These are phyloP conservation scores for Erebia aethiops DNA, from an alignment of 2,888 invertebrate genomes.

Conservation along the genomic window DNA sequence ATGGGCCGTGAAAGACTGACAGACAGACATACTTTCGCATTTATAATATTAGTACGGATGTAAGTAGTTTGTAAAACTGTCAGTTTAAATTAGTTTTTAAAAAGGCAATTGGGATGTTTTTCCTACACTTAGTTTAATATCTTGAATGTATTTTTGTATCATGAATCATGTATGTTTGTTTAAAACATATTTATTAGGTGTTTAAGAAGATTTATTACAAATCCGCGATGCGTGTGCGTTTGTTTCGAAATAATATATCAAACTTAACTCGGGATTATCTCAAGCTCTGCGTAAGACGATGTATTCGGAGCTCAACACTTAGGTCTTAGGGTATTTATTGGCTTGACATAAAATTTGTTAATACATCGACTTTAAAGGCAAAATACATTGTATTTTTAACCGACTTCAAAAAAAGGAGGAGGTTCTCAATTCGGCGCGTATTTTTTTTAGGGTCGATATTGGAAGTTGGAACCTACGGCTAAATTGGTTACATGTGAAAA, in stretches of 20 bases:
- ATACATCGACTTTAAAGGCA: background rate
- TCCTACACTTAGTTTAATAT: too few species aligned
- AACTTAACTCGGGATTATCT: constrained; percentile 69
- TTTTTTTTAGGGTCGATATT: background rate
- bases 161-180: background rate
- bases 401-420: too few species aligned
- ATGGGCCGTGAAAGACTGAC: too few species aligned
- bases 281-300: constrained; percentile 59
- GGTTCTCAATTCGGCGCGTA: too few species aligned
- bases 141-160: too few species aligned
- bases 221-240: constrained; percentile 46
- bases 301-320: constrained; percentile 49
- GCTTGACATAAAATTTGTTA: constrained; percentile 1
- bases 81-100: too few species aligned
- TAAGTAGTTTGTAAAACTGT: too few species aligned
- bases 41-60: too few species aligned
- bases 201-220: constrained; percentile 34
- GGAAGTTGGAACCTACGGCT: background rate
- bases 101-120: too few species aligned
- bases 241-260: constrained; percentile 70
- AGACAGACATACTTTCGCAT: too few species aligned
- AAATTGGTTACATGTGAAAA: too few species aligned
- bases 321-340: background rate
- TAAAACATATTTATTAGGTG: constrained; percentile 4
- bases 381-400: constrained; percentile 1